These are phyloP conservation scores for Diadumene lineata DNA, from an alignment of 92 coral and sea anemone genomes.

Conservation along the genomic window DNA sequence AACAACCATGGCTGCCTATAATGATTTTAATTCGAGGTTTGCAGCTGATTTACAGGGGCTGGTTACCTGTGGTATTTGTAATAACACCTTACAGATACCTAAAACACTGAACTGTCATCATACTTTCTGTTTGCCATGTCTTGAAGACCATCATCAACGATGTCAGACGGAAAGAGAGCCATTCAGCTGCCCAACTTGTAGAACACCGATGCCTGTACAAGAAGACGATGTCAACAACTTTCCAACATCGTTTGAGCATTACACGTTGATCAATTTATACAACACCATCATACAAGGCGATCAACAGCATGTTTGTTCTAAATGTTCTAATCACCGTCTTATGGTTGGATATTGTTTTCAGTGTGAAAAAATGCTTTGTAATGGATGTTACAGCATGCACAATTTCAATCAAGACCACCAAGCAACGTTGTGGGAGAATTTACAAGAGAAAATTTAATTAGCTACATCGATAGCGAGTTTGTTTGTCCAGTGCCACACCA, in stretches of 20 bases:
- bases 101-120: constrained; percentile 19
- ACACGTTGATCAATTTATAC: neutral
- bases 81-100: neutral
- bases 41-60: neutral
- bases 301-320: neutral
- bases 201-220: neutral
- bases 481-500: constrained; percentile 4
- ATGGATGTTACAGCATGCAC: constrained; percentile 4
- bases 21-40: too few species aligned
- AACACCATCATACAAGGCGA: neutral
- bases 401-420: neutral
- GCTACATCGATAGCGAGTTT: neutral
- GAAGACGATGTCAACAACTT: constrained; percentile 12
- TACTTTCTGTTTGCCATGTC: constrained; percentile 5
- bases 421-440: neutral
- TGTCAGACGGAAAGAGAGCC: neutral
- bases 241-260: constrained; percentile 4
- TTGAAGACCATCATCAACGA: neutral
- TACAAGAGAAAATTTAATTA: neutral
- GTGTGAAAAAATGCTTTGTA: constrained; percentile 16
- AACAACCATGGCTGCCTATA: neutral
- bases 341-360: constrained; percentile 16
- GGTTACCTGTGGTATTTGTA: neutral
- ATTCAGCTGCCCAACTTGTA: constrained; percentile 5
- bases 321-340: neutral